Evolutionary conservation across 2,888 invertebrate genomes (phyloP).

Genomic region (Tethea ocularis): DNA sequence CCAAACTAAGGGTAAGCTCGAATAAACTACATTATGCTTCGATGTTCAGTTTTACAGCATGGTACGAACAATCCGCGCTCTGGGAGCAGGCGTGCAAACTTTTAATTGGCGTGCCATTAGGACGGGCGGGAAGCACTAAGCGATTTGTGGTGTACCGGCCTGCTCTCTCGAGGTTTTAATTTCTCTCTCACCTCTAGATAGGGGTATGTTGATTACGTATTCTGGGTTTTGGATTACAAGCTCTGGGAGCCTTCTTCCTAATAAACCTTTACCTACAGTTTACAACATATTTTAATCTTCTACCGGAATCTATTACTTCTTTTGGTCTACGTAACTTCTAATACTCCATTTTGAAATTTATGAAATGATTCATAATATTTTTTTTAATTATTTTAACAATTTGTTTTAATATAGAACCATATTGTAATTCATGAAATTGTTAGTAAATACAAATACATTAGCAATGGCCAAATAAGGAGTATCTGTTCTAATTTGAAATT

Average conservation of each 20-base stretch:
- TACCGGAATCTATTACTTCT: not conserved
- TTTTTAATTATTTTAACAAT: no score
- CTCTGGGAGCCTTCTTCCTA: not conserved
- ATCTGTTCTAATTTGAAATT: no score
- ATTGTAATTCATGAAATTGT: no score
- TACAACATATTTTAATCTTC: no score
- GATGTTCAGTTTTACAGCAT: constrained; percentile 77
- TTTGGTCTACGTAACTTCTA: no score
- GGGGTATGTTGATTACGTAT: constrained; percentile 59
- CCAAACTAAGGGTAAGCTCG: constrained; percentile 55
- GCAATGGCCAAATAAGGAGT: no score
- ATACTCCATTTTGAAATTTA: no score
- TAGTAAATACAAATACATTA: no score
- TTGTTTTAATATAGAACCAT: no score
- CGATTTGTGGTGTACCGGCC: constrained; percentile 83
- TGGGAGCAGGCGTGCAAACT: constrained; percentile 74
- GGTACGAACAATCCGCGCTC: constrained; percentile 69
- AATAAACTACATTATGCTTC: constrained; percentile 74
- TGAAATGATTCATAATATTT: no score
- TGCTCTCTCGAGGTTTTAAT: constrained; percentile 75
- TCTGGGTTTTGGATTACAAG: constrained; percentile 30
- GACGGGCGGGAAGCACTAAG: constrained; percentile 79
- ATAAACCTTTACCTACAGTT: not conserved
- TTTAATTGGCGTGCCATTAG: constrained; percentile 85
- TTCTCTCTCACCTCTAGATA: constrained; percentile 68